These are phyloP conservation scores for Dallia pectoralis DNA, from an alignment of 2,797 vertebrate genomes.

Conservation along the genomic window DNA sequence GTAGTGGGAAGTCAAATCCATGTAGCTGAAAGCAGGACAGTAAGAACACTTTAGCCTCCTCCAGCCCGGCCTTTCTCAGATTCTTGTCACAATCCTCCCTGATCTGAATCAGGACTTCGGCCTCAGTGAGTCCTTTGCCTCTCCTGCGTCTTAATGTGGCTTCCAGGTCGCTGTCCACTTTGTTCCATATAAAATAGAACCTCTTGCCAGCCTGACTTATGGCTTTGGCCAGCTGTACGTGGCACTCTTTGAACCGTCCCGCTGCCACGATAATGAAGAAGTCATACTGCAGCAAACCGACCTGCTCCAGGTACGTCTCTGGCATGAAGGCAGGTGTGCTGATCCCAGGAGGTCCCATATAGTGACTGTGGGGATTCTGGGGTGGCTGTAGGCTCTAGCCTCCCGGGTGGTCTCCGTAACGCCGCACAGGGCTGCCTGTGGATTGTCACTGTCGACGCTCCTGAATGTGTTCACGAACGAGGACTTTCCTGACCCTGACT, in stretches of 20 bases:
- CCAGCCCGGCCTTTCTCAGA: conserved; percentile 14
- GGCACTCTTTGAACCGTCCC: conserved; percentile 64
- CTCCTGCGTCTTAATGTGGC: neutral
- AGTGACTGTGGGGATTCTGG: conserved; percentile 59
- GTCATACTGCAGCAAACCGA: conserved; percentile 70
- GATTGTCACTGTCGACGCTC: conserved; percentile 32
- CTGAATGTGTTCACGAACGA: conserved; percentile 54
- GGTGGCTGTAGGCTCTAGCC: conserved; percentile 57
- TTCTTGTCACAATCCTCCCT: conserved; percentile 25
- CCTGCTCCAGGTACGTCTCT: conserved; percentile 63
- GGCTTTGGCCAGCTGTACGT: conserved; percentile 64
- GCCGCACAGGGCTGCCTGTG: conserved; percentile 38
- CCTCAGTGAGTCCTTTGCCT: neutral
- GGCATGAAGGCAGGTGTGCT: conserved; percentile 67
- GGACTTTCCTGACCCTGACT: conserved; percentile 54
- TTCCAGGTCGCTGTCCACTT: conserved; percentile 66
- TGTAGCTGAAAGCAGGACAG: conserved; percentile 24
- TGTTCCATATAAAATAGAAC: conserved; percentile 77
- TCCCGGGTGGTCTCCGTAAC: conserved; percentile 41
- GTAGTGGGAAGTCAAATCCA: conserved; percentile 27
- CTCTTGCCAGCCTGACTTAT: conserved; percentile 66
- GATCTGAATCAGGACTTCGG: neutral
- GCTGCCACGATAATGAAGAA: conserved; percentile 72
- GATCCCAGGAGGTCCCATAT: conserved; percentile 79
- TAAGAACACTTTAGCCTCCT: conserved; percentile 25